Conservation (phyloP, 2,888 invertebrate genomes). For the Drosophila basisetae region DNA sequence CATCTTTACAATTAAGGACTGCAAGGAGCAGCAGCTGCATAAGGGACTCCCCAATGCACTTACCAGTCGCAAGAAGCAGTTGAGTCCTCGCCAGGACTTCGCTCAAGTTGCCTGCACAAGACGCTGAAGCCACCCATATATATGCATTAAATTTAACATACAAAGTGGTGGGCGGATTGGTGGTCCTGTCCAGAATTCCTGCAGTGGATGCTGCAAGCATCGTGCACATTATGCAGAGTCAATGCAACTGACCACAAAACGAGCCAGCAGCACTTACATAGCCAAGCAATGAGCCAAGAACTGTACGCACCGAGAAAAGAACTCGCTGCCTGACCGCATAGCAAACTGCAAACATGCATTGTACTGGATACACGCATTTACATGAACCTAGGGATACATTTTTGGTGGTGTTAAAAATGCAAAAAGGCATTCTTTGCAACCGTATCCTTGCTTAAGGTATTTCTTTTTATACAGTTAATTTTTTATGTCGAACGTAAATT, state of each 20-base stretch:
- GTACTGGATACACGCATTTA: constrained; percentile 10
- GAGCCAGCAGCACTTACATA: constrained; percentile 49
- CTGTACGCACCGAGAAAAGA: constrained; percentile 8
- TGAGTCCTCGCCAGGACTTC: constrained; percentile 20
- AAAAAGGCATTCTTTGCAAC: constrained; percentile 23
- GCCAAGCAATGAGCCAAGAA: constrained; percentile 33
- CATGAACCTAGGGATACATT: constrained; percentile 8
- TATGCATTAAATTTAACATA: constrained; percentile 57
- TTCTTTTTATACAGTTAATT: constrained; percentile 49
- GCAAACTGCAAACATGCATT: constrained; percentile 29
- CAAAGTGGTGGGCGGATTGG: constrained; percentile 21
- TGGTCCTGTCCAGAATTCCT: not conserved
- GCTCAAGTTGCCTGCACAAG: constrained; percentile 19
- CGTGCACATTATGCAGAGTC: constrained; percentile 40
- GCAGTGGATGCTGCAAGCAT: not conserved
- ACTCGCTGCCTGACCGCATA: constrained; percentile 32
- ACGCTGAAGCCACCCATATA: constrained; percentile 21
- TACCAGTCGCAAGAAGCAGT: constrained; percentile 48
- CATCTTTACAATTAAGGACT: constrained; percentile 77
- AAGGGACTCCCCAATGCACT: constrained; percentile 70
- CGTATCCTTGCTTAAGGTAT: constrained; percentile 15
- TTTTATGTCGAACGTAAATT: constrained; percentile 45
- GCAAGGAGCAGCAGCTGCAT: constrained; percentile 17
- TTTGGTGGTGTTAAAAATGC: constrained; percentile 37
- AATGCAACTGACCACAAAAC: constrained; percentile 70